Conservation (phyloP, 2,888 invertebrate species). For the Hermodice carunculata region DNA sequence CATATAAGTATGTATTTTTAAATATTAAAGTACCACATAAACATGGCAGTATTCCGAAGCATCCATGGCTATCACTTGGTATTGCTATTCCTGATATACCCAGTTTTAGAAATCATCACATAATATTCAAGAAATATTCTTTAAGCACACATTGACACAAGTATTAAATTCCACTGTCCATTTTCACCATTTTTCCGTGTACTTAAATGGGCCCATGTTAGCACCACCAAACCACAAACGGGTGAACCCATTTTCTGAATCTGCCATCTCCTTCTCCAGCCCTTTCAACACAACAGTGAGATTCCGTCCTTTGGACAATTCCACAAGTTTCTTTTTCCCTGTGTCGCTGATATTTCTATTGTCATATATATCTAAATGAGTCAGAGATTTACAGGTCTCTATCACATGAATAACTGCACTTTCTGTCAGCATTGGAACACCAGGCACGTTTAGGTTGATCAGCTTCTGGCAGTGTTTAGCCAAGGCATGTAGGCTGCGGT, state of each 20-base stretch:
- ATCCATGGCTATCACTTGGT: too few relatives aligned
- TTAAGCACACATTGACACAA: too few relatives aligned
- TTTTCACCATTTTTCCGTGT: too few relatives aligned
- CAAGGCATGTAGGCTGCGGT: conserved; percentile 46
- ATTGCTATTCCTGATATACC: too few relatives aligned
- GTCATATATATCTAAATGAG: conserved; percentile 56
- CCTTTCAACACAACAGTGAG: conserved; percentile 49
- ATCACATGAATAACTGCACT: conserved; percentile 51
- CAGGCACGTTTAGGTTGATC: conserved; percentile 48
- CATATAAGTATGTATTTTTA: too few relatives aligned
- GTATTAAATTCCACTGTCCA: too few relatives aligned
- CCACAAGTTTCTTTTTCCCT: conserved; percentile 38
- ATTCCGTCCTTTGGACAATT: conserved; percentile 42
- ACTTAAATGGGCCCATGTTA: too few relatives aligned
- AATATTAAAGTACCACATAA: too few relatives aligned
- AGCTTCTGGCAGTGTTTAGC: conserved; percentile 46
- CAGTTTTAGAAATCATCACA: too few relatives aligned
- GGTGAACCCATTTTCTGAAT: conserved; percentile 31
- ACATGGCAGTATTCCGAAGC: too few relatives aligned
- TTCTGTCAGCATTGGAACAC: conserved; percentile 48
- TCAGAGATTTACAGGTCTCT: conserved; percentile 40
- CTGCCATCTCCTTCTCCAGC: conserved; percentile 42
- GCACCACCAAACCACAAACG: too few relatives aligned
- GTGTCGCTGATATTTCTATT: conserved; percentile 45
- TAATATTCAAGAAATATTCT: too few relatives aligned